Evolutionary conservation across 2,888 invertebrate species (phyloP).

Genomic region (Timema cristinae): DNA sequence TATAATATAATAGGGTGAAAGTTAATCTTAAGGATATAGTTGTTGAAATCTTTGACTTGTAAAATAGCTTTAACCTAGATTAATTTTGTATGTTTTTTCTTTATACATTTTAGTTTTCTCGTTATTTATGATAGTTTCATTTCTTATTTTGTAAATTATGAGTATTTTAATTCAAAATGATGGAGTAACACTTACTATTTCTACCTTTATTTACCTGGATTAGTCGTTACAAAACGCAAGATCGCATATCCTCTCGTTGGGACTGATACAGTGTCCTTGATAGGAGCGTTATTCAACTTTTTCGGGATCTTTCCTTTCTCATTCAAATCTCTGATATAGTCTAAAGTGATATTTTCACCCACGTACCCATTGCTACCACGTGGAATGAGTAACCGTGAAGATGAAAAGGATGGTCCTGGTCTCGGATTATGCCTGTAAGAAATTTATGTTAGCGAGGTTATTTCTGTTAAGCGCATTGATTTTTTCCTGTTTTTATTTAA

Average conservation of each 20-base stretch:
- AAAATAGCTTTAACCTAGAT: not conserved
- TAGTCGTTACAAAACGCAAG: slow-evolving; percentile 46
- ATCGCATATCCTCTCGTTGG: slow-evolving; percentile 48
- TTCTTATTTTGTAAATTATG: too few relatives aligned
- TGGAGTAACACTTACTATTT: too few relatives aligned
- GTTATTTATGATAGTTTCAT: too few relatives aligned
- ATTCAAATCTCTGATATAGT: slow-evolving; percentile 40
- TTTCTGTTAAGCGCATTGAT: too few relatives aligned
- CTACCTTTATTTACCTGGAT: slow-evolving; percentile 42
- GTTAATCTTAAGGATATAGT: too few relatives aligned
- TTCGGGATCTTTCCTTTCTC: slow-evolving; percentile 41
- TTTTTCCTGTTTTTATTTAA: too few relatives aligned
- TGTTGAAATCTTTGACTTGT: too few relatives aligned
- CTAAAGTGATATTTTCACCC: slow-evolving; percentile 38
- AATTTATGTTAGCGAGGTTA: too few relatives aligned
- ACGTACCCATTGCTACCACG: slow-evolving; percentile 42
- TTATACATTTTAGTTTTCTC: not conserved
- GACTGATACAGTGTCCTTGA: slow-evolving; percentile 48
- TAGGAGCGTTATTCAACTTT: slow-evolving; percentile 41
- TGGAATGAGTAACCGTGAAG: slow-evolving; percentile 45
- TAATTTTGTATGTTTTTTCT: not conserved
- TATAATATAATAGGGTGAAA: too few relatives aligned
- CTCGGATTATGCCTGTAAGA: slow-evolving; percentile 26
- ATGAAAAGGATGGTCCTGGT: slow-evolving; percentile 45
- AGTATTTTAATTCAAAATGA: too few relatives aligned